A percentile compares a stretch with the other conserved stretches of the same genome.
Conservation (phyloP, 1,140 invertebrate genomes). For the Metopolophium dirhodum region DNA sequence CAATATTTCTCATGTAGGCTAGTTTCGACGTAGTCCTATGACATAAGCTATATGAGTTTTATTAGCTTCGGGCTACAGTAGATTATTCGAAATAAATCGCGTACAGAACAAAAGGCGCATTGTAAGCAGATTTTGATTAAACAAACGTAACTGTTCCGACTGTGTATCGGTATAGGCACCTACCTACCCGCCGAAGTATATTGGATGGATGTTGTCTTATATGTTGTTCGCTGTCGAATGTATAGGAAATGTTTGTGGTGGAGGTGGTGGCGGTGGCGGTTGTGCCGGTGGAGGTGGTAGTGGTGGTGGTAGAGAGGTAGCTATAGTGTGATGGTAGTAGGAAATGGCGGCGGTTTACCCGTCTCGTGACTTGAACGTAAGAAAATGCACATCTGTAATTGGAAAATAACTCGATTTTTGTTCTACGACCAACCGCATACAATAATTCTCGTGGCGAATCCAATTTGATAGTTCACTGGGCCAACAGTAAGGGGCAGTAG, state of each 20-base stretch:
- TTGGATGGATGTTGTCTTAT: not conserved
- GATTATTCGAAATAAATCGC: not conserved
- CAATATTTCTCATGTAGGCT: not conserved
- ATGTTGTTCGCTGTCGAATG: slow-evolving; percentile 13
- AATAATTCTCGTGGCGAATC: slow-evolving; percentile 38
- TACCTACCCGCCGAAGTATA: not conserved
- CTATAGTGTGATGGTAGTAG: not conserved
- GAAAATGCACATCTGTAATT: slow-evolving; percentile 45
- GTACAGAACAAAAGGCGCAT: not conserved
- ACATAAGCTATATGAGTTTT: not conserved
- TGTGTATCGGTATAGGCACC: not conserved
- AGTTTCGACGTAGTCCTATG: not conserved
- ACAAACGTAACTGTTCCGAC: not conserved
- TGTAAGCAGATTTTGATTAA: slow-evolving; percentile 23
- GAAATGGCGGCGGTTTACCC: not conserved
- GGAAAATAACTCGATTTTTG: slow-evolving; percentile 53
- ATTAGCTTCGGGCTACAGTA: not conserved
- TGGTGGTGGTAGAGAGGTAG: not conserved
- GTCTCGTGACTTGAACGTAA: not conserved
- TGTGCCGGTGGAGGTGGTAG: not conserved
- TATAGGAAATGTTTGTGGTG: not conserved
- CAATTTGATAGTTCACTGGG: slow-evolving; percentile 52
- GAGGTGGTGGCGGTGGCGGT: not conserved
- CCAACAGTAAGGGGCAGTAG: slow-evolving; percentile 9
- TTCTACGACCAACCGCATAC: slow-evolving; percentile 10